Evolutionary conservation across 2,113 vertebrate species (phyloP).

Genomic region (Lutjanus erythropterus): DNA sequence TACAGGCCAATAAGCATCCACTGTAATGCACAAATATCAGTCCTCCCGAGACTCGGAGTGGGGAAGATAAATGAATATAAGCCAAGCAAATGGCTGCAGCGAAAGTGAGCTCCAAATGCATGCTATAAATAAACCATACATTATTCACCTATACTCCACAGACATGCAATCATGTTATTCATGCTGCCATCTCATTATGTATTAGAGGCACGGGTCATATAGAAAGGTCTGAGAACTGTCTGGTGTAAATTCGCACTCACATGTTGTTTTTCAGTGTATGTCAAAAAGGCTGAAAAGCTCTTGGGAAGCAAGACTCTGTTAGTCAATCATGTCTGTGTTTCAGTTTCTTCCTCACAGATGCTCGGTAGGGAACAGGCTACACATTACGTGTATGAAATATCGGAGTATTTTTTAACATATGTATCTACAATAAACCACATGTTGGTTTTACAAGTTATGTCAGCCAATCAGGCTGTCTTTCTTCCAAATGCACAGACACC

Average conservation of each 20-base stretch:
- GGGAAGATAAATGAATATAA: slow-evolving; percentile 16
- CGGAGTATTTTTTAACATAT: background rate
- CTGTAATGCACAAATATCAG: slow-evolving; percentile 19
- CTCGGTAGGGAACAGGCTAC: background rate
- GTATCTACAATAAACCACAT: slow-evolving; percentile 25
- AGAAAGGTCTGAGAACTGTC: slow-evolving; percentile 7
- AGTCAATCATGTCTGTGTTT: background rate
- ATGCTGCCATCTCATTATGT: slow-evolving; percentile 22
- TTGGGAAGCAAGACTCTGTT: slow-evolving; percentile 3
- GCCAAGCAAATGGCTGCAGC: slow-evolving; percentile 8
- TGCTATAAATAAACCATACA: slow-evolving; percentile 35
- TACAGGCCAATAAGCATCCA: background rate
- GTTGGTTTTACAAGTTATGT: background rate
- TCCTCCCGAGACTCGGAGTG: slow-evolving; percentile 20
- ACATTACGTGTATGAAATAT: slow-evolving; percentile 17
- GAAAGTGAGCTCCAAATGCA: slow-evolving; percentile 40
- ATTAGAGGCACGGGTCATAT: slow-evolving; percentile 8
- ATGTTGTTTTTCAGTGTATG: background rate
- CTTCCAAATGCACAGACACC: background rate
- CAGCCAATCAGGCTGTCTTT: slow-evolving; percentile 3
- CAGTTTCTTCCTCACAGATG: slow-evolving; percentile 1
- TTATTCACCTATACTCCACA: slow-evolving; percentile 42
- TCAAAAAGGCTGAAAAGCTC: slow-evolving; percentile 22
- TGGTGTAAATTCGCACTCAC: slow-evolving; percentile 9
- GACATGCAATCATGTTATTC: slow-evolving; percentile 33